Percentiles rank a stretch among this genome's conserved stretches.
Conservation (phyloP, 2,113 vertebrate species). For the Alouatta palliata region DNA sequence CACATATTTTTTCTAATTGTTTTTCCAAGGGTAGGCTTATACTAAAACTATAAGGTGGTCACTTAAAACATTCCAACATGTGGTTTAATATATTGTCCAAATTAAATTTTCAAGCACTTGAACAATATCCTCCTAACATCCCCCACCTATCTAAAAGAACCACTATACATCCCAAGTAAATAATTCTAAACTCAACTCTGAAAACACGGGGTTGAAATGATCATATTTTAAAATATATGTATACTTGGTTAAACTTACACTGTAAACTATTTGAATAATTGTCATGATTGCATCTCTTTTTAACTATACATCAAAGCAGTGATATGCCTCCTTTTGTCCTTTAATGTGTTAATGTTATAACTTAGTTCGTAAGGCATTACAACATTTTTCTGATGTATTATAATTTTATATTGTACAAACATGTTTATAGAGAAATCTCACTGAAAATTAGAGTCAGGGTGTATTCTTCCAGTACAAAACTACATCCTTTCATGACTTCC, state of each 20-base stretch:
- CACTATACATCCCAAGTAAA: conserved; percentile 42
- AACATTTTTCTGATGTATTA: conserved; percentile 44
- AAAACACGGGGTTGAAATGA: conserved; percentile 61
- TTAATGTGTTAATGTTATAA: conserved; percentile 63
- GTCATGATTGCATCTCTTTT: conserved; percentile 43
- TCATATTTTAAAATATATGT: conserved; percentile 60
- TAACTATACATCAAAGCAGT: conserved; percentile 38
- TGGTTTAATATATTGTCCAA: conserved; percentile 45
- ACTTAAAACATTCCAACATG: conserved; percentile 37
- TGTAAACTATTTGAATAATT: conserved; percentile 57
- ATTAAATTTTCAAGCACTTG: conserved; percentile 47
- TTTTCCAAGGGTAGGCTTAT: not conserved
- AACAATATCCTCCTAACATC: conserved; percentile 53
- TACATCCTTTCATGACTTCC: conserved; percentile 23
- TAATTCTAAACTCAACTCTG: conserved; percentile 11
- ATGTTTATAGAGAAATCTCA: conserved; percentile 53
- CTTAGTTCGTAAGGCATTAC: conserved; percentile 60
- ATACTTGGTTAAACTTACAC: conserved; percentile 33
- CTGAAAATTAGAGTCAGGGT: conserved; percentile 43
- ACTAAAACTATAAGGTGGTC: conserved; percentile 24
- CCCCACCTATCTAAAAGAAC: conserved; percentile 26
- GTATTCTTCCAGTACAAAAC: conserved; percentile 60
- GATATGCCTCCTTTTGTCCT: conserved; percentile 56
- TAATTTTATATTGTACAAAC: conserved; percentile 63
- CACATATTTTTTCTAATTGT: conserved; percentile 15